Evolutionary conservation across 2,888 invertebrate species (phyloP).

Genomic region (Dryadula phaetusa): DNA sequence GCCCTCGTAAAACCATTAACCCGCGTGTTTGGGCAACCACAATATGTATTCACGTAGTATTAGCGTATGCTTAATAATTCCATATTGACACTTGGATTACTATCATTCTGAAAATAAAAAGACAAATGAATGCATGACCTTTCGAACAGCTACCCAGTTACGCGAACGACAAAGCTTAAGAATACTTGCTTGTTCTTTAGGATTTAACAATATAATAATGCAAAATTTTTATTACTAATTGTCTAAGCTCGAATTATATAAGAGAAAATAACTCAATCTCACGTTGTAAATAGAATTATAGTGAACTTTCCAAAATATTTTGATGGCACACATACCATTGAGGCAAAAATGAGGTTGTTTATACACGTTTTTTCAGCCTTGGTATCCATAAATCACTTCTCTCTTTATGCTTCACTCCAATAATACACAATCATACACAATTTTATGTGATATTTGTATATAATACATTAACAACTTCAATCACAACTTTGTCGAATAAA

Average conservation of each 20-base stretch:
- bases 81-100: constrained; percentile 30
- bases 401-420: constrained; percentile 70
- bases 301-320: constrained; percentile 85
- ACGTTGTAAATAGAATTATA: constrained; percentile 52
- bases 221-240: background rate
- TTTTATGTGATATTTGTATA: constrained; percentile 67
- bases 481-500: constrained; percentile 65
- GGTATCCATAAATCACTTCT: constrained; percentile 68
- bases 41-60: constrained; percentile 31
- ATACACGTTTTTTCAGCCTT: constrained; percentile 56
- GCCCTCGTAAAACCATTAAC: constrained; percentile 87
- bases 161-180: constrained; percentile 80
- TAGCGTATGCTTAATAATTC: constrained; percentile 39
- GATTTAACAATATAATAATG: constrained; percentile 11
- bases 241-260: constrained; percentile 1
- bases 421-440: constrained; percentile 58
- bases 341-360: constrained; percentile 72
- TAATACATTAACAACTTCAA: constrained; percentile 62
- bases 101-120: constrained; percentile 72
- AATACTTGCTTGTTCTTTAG: constrained; percentile 49
- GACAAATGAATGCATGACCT: constrained; percentile 80
- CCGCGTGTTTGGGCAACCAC: constrained; percentile 48
- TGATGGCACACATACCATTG: constrained; percentile 84
- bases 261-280: constrained; percentile 12
- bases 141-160: constrained; percentile 83